Percentiles rank a stretch among this genome's conserved stretches.
Conservation (phyloP, 2,888 invertebrate genomes). For the Dichetophora obliterata region DNA sequence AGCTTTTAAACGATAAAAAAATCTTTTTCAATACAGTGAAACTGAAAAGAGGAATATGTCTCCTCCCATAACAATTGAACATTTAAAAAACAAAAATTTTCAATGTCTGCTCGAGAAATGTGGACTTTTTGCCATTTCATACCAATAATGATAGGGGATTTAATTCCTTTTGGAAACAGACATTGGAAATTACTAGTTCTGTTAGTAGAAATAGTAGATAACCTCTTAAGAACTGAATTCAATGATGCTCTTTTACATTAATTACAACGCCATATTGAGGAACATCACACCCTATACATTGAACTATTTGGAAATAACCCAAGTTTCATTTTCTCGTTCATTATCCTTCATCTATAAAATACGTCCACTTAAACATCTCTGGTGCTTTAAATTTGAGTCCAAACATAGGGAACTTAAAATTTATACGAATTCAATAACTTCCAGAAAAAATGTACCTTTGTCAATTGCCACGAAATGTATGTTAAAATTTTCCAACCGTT, state of each 20-base stretch:
- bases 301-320: no score
- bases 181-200: not conserved
- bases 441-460: no score
- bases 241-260: not conserved
- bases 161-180: conserved; percentile 28
- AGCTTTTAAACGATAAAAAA: not conserved
- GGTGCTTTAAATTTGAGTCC: no score
- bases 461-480: no score
- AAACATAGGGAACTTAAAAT: no score
- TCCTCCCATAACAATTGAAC: conserved; percentile 16
- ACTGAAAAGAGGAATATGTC: conserved; percentile 32
- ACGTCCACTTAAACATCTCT: no score
- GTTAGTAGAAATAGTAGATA: not conserved
- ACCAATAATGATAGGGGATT: conserved; percentile 40
- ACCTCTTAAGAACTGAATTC: not conserved
- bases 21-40: conserved; percentile 22
- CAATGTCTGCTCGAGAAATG: conserved; percentile 38
- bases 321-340: no score
- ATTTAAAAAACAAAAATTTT: conserved; percentile 28
- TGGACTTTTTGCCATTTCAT: conserved; percentile 43
- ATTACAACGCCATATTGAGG: not conserved
- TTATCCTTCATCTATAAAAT: no score
- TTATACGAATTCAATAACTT: no score
- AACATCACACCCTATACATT: conserved; percentile 27
- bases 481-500: no score